Percentiles rank a stretch among this genome's conserved stretches.
phyloP scores from a whole-genome alignment of 2,888 invertebrate genomes.

The Autographa pulchrina region DNA sequence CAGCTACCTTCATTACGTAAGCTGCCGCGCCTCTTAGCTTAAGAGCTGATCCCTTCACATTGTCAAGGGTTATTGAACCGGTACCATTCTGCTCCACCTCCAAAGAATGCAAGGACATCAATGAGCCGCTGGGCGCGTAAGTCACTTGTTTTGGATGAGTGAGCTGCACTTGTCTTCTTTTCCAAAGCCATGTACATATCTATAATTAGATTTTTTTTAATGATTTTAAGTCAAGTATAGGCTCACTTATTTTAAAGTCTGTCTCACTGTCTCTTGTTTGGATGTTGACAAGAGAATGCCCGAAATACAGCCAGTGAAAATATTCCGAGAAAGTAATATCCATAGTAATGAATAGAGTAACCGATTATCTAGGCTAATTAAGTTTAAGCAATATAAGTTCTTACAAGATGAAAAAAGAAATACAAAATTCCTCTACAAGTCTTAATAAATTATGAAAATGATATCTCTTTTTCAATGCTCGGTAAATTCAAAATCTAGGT shows the following conservation, averaged over 20 bases:
- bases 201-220: not conserved
- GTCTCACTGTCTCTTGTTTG: too few relatives aligned
- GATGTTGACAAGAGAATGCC: too few relatives aligned
- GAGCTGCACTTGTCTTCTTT: constrained; percentile 40
- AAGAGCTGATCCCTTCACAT: constrained; percentile 84
- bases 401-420: too few relatives aligned
- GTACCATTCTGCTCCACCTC: constrained; percentile 81
- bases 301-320: too few relatives aligned
- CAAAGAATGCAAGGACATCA: constrained; percentile 86
- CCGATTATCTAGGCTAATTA: too few relatives aligned
- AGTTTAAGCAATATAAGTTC: too few relatives aligned
- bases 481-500: constrained; percentile 55
- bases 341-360: too few relatives aligned
- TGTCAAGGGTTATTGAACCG: constrained; percentile 85
- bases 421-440: not conserved
- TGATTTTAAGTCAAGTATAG: too few relatives aligned
- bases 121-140: constrained; percentile 70
- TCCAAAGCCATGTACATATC: constrained; percentile 10
- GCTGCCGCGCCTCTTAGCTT: constrained; percentile 75
- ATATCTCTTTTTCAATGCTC: constrained; percentile 22
- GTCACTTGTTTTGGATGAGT: constrained; percentile 46
- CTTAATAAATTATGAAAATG: not conserved
- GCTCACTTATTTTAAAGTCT: too few relatives aligned
- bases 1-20: constrained; percentile 79
- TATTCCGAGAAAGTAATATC: too few relatives aligned